Conservation (phyloP, 2,888 invertebrate species). For the Tryphoninae sp. region DNA sequence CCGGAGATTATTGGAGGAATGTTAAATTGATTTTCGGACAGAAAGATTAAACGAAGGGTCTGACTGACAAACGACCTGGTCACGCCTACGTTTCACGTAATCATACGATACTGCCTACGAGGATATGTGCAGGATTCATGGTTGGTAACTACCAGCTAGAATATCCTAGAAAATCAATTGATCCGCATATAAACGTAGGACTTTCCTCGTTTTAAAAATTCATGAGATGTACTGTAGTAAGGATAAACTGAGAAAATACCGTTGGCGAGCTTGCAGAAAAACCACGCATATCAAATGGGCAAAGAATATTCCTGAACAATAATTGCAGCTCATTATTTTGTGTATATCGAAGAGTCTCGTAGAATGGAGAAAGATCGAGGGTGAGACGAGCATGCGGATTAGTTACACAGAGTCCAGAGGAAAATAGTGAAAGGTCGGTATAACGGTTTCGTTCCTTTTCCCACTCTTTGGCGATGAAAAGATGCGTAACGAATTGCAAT, state of each 20-base stretch:
- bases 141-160: conserved; percentile 51
- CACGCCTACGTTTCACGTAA: conserved; percentile 73
- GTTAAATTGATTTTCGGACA: conserved; percentile 53
- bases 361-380: too few relatives aligned
- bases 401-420: neutral
- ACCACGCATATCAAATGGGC: conserved; percentile 1
- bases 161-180: conserved; percentile 43
- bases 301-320: neutral
- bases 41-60: conserved; percentile 58
- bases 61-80: conserved; percentile 61
- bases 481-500: conserved; percentile 74
- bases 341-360: too few relatives aligned
- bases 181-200: conserved; percentile 17
- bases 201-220: conserved; percentile 34
- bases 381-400: neutral
- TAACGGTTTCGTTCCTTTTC: conserved; percentile 61
- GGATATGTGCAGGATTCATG: conserved; percentile 23
- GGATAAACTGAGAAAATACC: conserved; percentile 12
- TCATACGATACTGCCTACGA: conserved; percentile 64
- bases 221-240: neutral
- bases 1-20: conserved; percentile 28
- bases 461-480: conserved; percentile 66
- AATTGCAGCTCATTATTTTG: neutral
- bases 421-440: conserved; percentile 27
- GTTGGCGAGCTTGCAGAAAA: neutral